Conservation (phyloP, 2,888 invertebrate species). For the Diaphora mendica region DNA sequence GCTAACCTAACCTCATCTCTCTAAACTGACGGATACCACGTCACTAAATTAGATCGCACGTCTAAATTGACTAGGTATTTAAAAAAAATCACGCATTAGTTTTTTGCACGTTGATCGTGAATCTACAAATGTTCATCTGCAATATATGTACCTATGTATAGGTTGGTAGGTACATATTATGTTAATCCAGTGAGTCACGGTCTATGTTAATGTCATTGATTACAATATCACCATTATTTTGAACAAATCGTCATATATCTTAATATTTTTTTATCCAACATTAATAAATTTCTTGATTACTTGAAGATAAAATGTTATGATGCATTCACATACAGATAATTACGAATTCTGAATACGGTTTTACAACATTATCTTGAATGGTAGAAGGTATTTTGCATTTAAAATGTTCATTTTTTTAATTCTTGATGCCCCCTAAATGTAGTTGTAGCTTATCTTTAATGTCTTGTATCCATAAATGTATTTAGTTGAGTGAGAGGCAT, state of each 20-base stretch:
- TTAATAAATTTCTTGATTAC: constrained; percentile 21
- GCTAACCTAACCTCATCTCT: constrained; percentile 53
- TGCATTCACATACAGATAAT: constrained; percentile 5
- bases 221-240: constrained; percentile 22
- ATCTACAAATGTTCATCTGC: constrained; percentile 32
- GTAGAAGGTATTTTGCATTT: neutral
- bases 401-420: neutral
- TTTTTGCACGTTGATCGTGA: constrained; percentile 54
- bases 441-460: constrained; percentile 2
- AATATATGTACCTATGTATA: constrained; percentile 14
- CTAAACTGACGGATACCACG: constrained; percentile 35
- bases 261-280: constrained; percentile 12
- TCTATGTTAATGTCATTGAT: constrained; percentile 25
- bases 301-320: constrained; percentile 15
- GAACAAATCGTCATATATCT: constrained; percentile 6
- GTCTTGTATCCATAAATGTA: constrained; percentile 5
- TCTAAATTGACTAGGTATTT: constrained; percentile 56
- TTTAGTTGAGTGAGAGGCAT: constrained; percentile 15
- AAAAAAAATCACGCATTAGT: constrained; percentile 56
- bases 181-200: constrained; percentile 44
- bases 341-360: neutral
- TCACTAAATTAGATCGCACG: constrained; percentile 59
- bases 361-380: neutral
- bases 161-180: constrained; percentile 39
- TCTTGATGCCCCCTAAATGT: neutral